Evolutionary conservation across 2,888 invertebrate species (phyloP), one percentile per base, ranked within the genome.

Genomic region (Parnassius apollo): DNA sequence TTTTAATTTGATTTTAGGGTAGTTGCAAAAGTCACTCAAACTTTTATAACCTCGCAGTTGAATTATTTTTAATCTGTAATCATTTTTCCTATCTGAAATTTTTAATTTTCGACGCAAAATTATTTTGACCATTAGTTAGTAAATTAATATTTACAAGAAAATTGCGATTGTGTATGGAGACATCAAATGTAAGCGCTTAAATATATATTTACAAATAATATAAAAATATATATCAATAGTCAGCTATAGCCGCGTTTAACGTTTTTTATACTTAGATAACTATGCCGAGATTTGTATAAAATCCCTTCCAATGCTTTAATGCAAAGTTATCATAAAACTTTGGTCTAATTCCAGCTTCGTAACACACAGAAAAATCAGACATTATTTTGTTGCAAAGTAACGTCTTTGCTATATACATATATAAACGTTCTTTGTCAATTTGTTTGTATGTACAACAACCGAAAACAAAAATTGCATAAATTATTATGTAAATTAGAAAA

Each of bases 261-360:
- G 75, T 76, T 75, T 57, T 42, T 50, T 72, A 69, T 75, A 68
- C 71, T 75, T 80, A 85, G 86, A 81, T 75, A 72, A 86, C 89
- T 88, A 88, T 84, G 88, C 89, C 76, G 74, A 74, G 76, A 76
- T 69, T 75, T 86, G 74, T 86, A 89, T 85, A 88, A 65, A 69
- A 68, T 65, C 64, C 65, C 66, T 65, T 62, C 65, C 62, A 59
- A 58, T 64, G 71, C 65, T 70, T 68, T 71, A 73, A 69, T 78
- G 88, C 89, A 90, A 89, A 91, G 88, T 80, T 80, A 86, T 89
- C 89, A 83, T 83, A 88, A 88, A 87, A 91, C 93, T 94, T 94
- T 94, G 94, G 94, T 93, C 93, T 93, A 92, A 92, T 92, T 94
- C 94, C 94, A 94, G 94, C 94, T 93, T 93, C 76, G 74, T 74